Conservation (phyloP, 2,113 vertebrate genomes). For the Sylvia atricapilla region DNA sequence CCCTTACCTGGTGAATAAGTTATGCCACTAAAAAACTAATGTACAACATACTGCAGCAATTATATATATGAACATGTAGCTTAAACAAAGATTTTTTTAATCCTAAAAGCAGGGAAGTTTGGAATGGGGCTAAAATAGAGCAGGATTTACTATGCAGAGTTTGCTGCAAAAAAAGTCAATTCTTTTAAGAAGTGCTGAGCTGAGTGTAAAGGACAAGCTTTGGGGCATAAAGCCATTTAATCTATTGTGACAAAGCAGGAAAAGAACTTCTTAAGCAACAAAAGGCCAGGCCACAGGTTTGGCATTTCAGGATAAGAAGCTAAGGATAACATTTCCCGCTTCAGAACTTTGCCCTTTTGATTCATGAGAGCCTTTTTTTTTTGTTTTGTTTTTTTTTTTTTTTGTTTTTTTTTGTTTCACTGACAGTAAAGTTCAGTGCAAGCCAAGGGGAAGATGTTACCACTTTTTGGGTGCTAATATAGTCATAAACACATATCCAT, state of each 20-base stretch:
- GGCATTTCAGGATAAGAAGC: constrained; percentile 14
- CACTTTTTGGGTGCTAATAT: not conserved
- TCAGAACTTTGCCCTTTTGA: constrained; percentile 25
- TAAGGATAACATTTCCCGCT: constrained; percentile 6
- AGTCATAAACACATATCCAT: not conserved
- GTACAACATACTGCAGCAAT: not conserved
- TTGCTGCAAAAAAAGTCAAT: not conserved
- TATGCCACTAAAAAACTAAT: not conserved
- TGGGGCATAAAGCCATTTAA: not conserved
- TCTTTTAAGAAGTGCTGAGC: not conserved
- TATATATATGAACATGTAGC: not conserved
- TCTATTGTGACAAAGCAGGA: not conserved
- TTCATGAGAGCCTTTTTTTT: not conserved
- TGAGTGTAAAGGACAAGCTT: not conserved
- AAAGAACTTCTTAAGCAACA: constrained; percentile 7
- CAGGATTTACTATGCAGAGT: not conserved
- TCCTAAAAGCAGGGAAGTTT: not conserved
- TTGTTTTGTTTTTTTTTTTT: not conserved
- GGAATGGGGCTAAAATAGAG: not conserved
- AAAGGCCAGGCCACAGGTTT: constrained; percentile 16
- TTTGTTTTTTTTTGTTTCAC: not conserved
- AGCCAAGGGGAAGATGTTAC: not conserved
- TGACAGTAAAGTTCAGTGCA: not conserved
- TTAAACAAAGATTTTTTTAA: not conserved
- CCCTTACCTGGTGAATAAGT: not conserved